Conservation (phyloP, 2,888 invertebrate species). For the Tetanocera ferruginea region DNA sequence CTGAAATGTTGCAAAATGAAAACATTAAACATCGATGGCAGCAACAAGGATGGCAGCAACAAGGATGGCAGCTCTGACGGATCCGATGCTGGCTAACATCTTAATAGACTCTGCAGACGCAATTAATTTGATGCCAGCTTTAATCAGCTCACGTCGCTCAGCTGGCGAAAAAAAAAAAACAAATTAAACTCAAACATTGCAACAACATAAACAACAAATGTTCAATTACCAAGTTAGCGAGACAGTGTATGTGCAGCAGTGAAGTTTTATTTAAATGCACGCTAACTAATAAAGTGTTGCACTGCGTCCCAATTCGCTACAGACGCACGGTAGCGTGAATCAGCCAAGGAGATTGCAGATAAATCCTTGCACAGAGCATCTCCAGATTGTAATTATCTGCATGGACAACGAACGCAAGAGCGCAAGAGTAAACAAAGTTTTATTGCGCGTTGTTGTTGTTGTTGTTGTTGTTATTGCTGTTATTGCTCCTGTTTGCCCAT, state of each 20-base stretch:
- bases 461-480: conserved; percentile 29
- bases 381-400: conserved; percentile 36
- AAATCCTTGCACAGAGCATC: conserved; percentile 30
- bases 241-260: background rate
- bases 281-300: background rate
- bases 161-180: conserved; percentile 30
- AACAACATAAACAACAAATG: background rate
- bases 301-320: conserved; percentile 5
- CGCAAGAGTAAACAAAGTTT: conserved; percentile 59
- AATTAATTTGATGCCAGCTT: conserved; percentile 27
- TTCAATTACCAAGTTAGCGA: background rate
- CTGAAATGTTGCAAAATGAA: conserved; percentile 10
- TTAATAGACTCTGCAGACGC: conserved; percentile 13
- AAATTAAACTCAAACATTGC: background rate
- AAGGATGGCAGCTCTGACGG: background rate
- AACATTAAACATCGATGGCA: background rate
- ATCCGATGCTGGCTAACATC: background rate
- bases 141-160: conserved; percentile 27
- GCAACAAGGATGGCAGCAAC: background rate
- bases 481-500: background rate
- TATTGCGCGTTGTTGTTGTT: conserved; percentile 37
- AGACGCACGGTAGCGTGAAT: conserved; percentile 14
- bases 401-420: conserved; percentile 55
- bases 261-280: conserved; percentile 4
- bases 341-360: conserved; percentile 4